Evolutionary conservation across 2,113 vertebrate species (phyloP).

Genomic region (Xyliphius kryptos): DNA sequence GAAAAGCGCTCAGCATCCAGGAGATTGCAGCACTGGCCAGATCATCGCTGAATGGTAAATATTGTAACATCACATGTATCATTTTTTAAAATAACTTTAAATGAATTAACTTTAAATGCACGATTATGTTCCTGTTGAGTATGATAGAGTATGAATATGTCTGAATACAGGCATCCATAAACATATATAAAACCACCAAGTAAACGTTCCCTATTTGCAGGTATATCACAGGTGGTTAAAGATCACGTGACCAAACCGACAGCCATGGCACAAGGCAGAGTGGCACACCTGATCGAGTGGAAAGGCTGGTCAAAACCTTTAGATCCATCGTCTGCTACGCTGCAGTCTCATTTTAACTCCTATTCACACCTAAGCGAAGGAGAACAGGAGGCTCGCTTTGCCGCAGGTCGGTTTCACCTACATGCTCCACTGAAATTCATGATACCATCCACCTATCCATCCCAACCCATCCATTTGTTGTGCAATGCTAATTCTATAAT

Average conservation of each 20-base stretch:
- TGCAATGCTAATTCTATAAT: too few relatives aligned
- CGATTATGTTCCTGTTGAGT: too few relatives aligned
- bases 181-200: too few relatives aligned
- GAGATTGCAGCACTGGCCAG: constrained; percentile 93
- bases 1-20: constrained; percentile 89
- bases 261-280: constrained; percentile 92
- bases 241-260: constrained; percentile 98
- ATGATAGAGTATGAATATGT: too few relatives aligned
- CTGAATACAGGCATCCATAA: too few relatives aligned
- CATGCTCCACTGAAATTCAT: not conserved
- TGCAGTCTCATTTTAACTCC: constrained; percentile 87
- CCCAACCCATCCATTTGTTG: too few relatives aligned
- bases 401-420: constrained; percentile 69
- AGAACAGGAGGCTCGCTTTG: constrained; percentile 93
- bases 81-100: too few relatives aligned
- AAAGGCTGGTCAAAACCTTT: constrained; percentile 93
- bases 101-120: too few relatives aligned
- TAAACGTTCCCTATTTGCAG: constrained; percentile 49
- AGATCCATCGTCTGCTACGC: constrained; percentile 63
- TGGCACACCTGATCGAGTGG: constrained; percentile 97
- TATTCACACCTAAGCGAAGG: constrained; percentile 92
- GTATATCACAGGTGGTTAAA: constrained; percentile 94
- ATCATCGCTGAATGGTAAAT: constrained; percentile 87
- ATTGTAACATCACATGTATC: not conserved
- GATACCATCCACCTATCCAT: not conserved